Evolutionary conservation across 1,140 invertebrate species (phyloP).

Genomic region (Ooceraea biroi): DNA sequence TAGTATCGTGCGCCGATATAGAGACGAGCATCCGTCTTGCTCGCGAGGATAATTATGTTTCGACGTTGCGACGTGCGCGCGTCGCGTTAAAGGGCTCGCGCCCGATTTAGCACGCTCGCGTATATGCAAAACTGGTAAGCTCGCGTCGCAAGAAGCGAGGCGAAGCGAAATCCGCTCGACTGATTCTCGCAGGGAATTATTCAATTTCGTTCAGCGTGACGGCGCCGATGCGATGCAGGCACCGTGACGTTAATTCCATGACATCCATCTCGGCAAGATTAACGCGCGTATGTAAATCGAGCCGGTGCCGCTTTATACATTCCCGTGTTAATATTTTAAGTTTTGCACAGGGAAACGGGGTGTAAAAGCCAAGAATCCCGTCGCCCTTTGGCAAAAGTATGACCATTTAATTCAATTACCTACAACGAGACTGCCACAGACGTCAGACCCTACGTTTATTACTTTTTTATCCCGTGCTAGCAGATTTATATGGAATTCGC

Average conservation of each 20-base stretch:
- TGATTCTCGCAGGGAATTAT: conserved; percentile 59
- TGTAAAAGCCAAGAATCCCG: conserved; percentile 45
- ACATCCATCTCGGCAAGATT: conserved; percentile 49
- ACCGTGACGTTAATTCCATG: conserved; percentile 47
- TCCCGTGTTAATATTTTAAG: conserved; percentile 54
- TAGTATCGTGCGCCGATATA: not conserved
- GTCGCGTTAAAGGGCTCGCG: not conserved
- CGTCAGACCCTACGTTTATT: conserved; percentile 54
- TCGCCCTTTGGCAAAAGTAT: conserved; percentile 50
- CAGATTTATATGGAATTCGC: conserved; percentile 65
- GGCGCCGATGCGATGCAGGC: conserved; percentile 14
- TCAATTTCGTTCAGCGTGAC: conserved; percentile 49
- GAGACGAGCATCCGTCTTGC: not conserved
- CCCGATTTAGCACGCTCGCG: not conserved
- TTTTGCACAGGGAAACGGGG: not conserved
- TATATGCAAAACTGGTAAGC: conserved; percentile 39
- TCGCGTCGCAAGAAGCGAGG: conserved; percentile 40
- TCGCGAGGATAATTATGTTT: not conserved
- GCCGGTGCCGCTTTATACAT: conserved; percentile 39
- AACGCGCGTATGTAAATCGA: conserved; percentile 57
- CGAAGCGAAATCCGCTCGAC: conserved; percentile 16
- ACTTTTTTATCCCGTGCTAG: conserved; percentile 51
- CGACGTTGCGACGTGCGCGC: not conserved
- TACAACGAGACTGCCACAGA: conserved; percentile 50
- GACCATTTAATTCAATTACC: conserved; percentile 58